Evolutionary conservation across 2,113 vertebrate genomes (phyloP).

Genomic region (Himantopus leucocephalus): DNA sequence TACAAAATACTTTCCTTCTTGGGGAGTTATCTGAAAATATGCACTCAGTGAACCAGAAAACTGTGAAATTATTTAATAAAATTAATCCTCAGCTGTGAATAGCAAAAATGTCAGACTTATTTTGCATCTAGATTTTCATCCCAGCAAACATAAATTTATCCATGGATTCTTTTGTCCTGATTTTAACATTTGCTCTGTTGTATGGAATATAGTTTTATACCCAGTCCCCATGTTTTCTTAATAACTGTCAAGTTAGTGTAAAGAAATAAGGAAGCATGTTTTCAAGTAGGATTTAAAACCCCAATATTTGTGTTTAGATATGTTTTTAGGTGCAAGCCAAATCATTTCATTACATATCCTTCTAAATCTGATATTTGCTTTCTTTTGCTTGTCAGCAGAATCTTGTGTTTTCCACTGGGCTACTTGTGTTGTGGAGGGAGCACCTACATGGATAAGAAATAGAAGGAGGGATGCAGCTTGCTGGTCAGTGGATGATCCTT

Average conservation of each 20-base stretch:
- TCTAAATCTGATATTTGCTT: not conserved
- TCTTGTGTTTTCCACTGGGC: not conserved
- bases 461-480: not conserved
- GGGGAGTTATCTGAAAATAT: constrained; percentile 22
- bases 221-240: not conserved
- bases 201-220: not conserved
- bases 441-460: not conserved
- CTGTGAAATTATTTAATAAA: constrained; percentile 36
- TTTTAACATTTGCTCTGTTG: constrained; percentile 19
- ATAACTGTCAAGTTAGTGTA: constrained; percentile 19
- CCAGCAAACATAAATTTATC: constrained; percentile 44
- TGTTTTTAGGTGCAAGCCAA: not conserved
- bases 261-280: constrained; percentile 3
- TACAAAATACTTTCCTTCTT: constrained; percentile 9
- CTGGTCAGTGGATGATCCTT: no score
- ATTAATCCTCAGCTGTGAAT: constrained; percentile 44
- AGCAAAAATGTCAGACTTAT: constrained; percentile 48
- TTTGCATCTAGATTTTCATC: constrained; percentile 53
- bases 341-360: not conserved
- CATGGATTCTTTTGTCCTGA: not conserved
- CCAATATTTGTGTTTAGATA: not conserved
- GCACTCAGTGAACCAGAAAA: constrained; percentile 40
- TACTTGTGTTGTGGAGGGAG: not conserved
- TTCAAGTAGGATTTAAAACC: not conserved
- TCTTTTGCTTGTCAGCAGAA: not conserved